Conservation (phyloP, 1,140 invertebrate genomes). For the Calliopsis andreniformis region DNA sequence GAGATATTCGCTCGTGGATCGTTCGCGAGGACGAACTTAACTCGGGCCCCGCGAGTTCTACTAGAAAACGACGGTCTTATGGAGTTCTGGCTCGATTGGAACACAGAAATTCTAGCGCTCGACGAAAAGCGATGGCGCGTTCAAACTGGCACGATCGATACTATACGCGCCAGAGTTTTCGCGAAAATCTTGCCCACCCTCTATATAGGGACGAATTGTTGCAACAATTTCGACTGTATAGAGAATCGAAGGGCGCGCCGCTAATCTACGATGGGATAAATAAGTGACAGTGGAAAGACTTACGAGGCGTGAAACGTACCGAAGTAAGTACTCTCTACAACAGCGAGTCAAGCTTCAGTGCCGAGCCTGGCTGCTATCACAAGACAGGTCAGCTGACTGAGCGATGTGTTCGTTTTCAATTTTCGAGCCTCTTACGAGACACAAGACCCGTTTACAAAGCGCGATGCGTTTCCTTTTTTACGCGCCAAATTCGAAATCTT, state of each 20-base stretch:
- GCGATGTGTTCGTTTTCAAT: constrained; percentile 64
- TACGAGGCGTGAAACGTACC: constrained; percentile 66
- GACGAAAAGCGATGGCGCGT: constrained; percentile 72
- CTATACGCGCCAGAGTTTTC: constrained; percentile 38
- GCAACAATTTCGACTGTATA: neutral
- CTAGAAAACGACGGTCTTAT: neutral
- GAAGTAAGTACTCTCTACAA: constrained; percentile 65
- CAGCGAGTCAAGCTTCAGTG: constrained; percentile 49
- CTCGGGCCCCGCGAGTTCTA: neutral
- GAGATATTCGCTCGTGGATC: constrained; percentile 3
- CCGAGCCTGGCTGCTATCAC: constrained; percentile 73
- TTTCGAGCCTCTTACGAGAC: neutral
- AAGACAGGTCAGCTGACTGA: constrained; percentile 80
- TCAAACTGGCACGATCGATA: constrained; percentile 65
- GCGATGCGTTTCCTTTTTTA: too few species aligned
- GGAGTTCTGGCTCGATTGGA: neutral
- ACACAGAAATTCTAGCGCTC: constrained; percentile 10
- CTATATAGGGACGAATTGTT: constrained; percentile 17
- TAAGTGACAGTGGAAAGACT: constrained; percentile 61
- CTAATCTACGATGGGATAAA: constrained; percentile 12
- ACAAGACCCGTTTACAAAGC: constrained; percentile 31
- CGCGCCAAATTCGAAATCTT: neutral
- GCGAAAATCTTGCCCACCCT: constrained; percentile 13
- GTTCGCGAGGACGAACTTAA: neutral
- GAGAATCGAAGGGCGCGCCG: neutral